Evolutionary conservation across 2,797 vertebrate species (phyloP), one percentile per base, ranked within the genome.

Genomic region (Gambusia yucatana): DNA sequence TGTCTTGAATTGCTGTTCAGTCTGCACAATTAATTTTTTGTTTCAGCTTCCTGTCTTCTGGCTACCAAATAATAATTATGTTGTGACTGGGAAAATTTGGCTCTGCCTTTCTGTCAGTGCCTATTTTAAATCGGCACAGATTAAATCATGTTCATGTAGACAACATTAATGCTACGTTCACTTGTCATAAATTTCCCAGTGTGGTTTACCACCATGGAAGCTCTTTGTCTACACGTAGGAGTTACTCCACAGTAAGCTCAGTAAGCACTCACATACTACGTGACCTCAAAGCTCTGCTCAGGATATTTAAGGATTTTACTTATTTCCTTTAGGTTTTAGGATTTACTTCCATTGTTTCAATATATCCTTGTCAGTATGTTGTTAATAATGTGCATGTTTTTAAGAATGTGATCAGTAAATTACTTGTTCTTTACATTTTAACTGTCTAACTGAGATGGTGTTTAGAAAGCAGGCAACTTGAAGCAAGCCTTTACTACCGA

Each of bases 131-230:
- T 88, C 72, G 70, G 55, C 17, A 33, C 70, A 85, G 83, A 78
- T 85, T 81, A 80, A 39, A 73, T 59, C 28, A 73, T 67, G 74
- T 82, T 67, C 75, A 79, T 84, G 78, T 76, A 76, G 84, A 87
- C 71, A 80, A 78, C 85, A 84, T 85, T 87, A 84, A 85, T 80
- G 1, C 72, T 78, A 48, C 78, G 74, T 86, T 85, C 86, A 82
- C 84, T 80, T 65, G 11, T 81, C 82, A 28, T 89, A 86, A 80
- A 88, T 77, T 73, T 69, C 77, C 48, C 43, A 14, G 59, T 82
- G 83, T 80, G 84, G 79, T 89, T 83, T 87, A 82, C 83, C 88
- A 72, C 80, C 80, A 76, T 84, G 77, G 30, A 69, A 76, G 74
- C 73, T 79, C 61, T 71, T 81, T 61, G 13, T 46, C 59, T 82